These are phyloP conservation scores for Antrozous pallidus DNA, from an alignment of 2,797 vertebrate genomes.

Conservation along the genomic window DNA sequence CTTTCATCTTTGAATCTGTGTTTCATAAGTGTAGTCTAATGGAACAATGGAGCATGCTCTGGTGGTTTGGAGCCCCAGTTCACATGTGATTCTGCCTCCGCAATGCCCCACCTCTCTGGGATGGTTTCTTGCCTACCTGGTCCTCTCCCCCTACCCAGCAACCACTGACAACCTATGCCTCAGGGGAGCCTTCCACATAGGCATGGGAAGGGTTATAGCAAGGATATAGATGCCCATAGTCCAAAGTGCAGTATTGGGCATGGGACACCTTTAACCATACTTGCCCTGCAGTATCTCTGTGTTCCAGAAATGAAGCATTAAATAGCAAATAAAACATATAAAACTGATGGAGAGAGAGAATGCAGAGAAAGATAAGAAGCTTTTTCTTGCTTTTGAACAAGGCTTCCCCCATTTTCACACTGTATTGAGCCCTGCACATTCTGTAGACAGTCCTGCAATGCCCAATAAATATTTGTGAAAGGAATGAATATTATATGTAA, in stretches of 20 bases:
- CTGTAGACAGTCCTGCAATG: not conserved
- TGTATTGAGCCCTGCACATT: not conserved
- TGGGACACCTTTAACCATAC: not conserved
- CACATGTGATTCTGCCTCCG: not conserved
- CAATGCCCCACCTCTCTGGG: not conserved
- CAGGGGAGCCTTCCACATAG: not conserved
- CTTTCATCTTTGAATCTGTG: not conserved
- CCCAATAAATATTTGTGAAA: conserved; percentile 4
- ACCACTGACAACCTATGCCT: not conserved
- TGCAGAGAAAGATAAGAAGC: not conserved
- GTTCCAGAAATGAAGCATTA: not conserved
- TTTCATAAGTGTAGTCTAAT: not conserved
- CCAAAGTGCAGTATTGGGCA: not conserved
- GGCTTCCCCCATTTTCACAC: not conserved
- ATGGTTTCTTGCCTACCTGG: not conserved
- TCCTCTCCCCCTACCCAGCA: not conserved
- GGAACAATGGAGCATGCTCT: not conserved
- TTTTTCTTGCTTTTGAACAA: not conserved
- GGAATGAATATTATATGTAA: not conserved
- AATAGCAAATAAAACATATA: not conserved
- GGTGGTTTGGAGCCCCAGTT: not conserved
- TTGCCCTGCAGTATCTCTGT: not conserved
- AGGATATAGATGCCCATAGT: not conserved
- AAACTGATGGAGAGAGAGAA: not conserved
- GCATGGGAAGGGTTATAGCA: not conserved